A percentile compares a stretch with the other conserved stretches of the same genome.
phyloP scores from a whole-genome alignment of 2,113 vertebrate genomes.

The Passer montanus region DNA sequence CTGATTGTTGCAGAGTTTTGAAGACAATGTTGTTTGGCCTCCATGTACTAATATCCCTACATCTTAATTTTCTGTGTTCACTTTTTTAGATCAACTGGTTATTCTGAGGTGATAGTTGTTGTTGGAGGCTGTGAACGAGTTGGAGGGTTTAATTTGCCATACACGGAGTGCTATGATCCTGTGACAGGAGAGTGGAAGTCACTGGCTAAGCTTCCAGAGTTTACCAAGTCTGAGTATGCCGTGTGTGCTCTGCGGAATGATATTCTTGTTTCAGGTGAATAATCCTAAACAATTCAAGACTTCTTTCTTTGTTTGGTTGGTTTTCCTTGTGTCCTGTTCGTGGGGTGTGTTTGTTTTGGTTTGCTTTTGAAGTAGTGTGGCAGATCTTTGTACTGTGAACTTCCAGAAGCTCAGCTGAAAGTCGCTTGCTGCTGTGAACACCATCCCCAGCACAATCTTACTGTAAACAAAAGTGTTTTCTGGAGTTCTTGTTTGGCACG shows the following conservation, averaged over 20 bases:
- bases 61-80: background rate
- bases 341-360: background rate
- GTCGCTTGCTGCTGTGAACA: background rate
- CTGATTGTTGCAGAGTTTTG: background rate
- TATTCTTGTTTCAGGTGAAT: constrained; percentile 96
- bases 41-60: background rate
- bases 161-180: constrained; percentile 97
- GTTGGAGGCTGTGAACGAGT: constrained; percentile 96
- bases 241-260: constrained; percentile 97
- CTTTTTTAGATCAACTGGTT: constrained; percentile 90
- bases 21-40: background rate
- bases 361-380: background rate
- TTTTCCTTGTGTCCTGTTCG: background rate
- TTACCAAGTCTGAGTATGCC: constrained; percentile 97
- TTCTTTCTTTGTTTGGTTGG: background rate
- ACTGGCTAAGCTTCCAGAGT: constrained; percentile 95
- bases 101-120: constrained; percentile 96
- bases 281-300: background rate
- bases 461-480: background rate
- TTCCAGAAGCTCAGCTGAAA: constrained; percentile 1
- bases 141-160: constrained; percentile 96
- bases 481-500: background rate
- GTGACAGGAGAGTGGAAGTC: constrained; percentile 97
- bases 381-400: background rate
- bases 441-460: background rate